Evolutionary conservation across 2,888 invertebrate genomes (phyloP).

Genomic region (Junonia oenone): DNA sequence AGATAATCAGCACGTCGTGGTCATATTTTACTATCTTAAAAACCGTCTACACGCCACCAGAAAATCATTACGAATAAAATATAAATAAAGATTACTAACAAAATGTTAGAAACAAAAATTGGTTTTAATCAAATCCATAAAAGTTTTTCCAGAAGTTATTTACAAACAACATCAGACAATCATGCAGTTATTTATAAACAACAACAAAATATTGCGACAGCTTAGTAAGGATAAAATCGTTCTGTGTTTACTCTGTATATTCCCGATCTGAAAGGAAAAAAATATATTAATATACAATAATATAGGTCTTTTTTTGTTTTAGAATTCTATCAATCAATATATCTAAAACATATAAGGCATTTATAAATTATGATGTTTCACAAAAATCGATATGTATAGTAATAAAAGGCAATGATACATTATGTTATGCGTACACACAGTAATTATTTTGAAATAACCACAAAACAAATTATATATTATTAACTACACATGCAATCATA

Average conservation of each 20-base stretch:
- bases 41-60: conserved; percentile 51
- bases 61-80: background rate
- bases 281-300: too few relatives aligned
- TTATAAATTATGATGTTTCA: too few relatives aligned
- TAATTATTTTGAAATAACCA: too few relatives aligned
- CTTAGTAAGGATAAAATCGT: conserved; percentile 24
- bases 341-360: too few relatives aligned
- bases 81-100: too few relatives aligned
- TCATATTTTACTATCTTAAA: conserved; percentile 64
- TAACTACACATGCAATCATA: too few relatives aligned
- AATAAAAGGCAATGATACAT: too few relatives aligned
- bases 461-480: too few relatives aligned
- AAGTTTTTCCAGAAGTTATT: background rate
- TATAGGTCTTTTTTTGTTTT: too few relatives aligned
- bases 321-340: too few relatives aligned
- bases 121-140: background rate
- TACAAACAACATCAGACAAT: background rate
- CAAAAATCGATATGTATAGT: too few relatives aligned
- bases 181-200: background rate
- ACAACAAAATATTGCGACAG: background rate
- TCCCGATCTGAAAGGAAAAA: conserved; percentile 26
- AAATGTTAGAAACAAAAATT: background rate
- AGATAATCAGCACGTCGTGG: conserved; percentile 59
- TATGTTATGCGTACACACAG: too few relatives aligned
- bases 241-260: conserved; percentile 30